Conservation (phyloP, 2,797 vertebrate species). For the Typhlichthys eigenmanni region DNA sequence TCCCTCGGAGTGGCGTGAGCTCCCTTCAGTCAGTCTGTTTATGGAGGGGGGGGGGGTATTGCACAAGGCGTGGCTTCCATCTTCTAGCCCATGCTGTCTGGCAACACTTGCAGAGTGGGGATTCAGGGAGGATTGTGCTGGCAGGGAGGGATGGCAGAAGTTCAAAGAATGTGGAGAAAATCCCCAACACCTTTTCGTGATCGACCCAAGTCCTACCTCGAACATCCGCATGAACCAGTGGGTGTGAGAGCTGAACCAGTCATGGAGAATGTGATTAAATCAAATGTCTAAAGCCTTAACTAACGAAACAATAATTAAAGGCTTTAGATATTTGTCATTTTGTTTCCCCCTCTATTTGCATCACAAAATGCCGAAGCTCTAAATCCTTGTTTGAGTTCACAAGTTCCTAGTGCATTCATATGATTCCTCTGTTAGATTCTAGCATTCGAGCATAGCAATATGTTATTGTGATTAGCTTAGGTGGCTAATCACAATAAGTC, state of each 20-base stretch:
- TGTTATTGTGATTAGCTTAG: constrained; percentile 59
- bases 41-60: constrained; percentile 27
- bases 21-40: constrained; percentile 34
- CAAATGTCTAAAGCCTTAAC: neutral
- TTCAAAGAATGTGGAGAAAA: constrained; percentile 46
- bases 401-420: constrained; percentile 31
- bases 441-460: constrained; percentile 30
- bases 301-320: neutral
- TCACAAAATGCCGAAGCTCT: no score
- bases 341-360: constrained; percentile 6
- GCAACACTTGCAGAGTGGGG: constrained; percentile 38
- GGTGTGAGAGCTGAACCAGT: neutral
- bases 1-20: constrained; percentile 39
- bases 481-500: constrained; percentile 25
- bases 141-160: constrained; percentile 45
- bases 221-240: neutral
- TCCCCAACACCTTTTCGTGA: constrained; percentile 23
- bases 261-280: neutral
- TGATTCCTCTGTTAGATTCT: constrained; percentile 36
- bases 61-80: constrained; percentile 27
- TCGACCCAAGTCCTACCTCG: constrained; percentile 7
- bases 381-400: constrained; percentile 19
- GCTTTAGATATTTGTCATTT: constrained; percentile 8
- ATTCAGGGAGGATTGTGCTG: constrained; percentile 51
- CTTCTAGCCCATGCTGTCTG: constrained; percentile 38